Conservation (phyloP, 2,888 invertebrate species). For the Lepidocyrtinus sp. region DNA sequence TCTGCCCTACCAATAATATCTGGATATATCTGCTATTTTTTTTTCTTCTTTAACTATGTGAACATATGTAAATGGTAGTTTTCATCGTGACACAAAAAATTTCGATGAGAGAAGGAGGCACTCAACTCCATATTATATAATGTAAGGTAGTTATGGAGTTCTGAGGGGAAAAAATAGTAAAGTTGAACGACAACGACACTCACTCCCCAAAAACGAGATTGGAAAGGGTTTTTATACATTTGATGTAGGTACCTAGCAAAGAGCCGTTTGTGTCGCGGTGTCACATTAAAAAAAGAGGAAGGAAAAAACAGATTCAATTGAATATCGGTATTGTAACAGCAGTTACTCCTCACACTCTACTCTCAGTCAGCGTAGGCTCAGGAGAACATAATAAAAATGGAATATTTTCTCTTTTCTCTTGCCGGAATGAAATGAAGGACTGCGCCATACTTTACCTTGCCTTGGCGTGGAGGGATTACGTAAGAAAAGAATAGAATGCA, state of each 20-base stretch:
- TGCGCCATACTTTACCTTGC: conserved; percentile 10
- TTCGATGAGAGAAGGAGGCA: not conserved
- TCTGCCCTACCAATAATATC: too few species aligned
- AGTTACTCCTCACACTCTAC: not conserved
- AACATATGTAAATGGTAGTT: conserved; percentile 2
- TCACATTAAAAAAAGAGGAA: not conserved
- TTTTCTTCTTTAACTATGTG: too few species aligned
- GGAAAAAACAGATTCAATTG: conserved; percentile 5
- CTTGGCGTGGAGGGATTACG: too few species aligned
- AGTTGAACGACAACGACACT: not conserved
- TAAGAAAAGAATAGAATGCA: conserved; percentile 14
- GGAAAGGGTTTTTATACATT: not conserved
- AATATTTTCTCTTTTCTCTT: not conserved
- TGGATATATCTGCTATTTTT: too few species aligned
- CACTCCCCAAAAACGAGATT: too few species aligned
- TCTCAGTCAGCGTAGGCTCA: not conserved
- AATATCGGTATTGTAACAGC: conserved; percentile 6
- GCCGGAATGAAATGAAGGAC: not conserved
- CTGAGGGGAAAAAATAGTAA: not conserved
- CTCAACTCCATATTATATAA: too few species aligned
- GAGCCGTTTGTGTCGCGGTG: not conserved
- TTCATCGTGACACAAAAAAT: conserved; percentile 5
- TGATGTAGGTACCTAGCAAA: not conserved
- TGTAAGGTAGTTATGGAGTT: conserved; percentile 3
- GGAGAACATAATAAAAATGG: conserved; percentile 1